Conservation (phyloP, 2,797 vertebrate genomes). For the Geotrypetes seraphini region DNA sequence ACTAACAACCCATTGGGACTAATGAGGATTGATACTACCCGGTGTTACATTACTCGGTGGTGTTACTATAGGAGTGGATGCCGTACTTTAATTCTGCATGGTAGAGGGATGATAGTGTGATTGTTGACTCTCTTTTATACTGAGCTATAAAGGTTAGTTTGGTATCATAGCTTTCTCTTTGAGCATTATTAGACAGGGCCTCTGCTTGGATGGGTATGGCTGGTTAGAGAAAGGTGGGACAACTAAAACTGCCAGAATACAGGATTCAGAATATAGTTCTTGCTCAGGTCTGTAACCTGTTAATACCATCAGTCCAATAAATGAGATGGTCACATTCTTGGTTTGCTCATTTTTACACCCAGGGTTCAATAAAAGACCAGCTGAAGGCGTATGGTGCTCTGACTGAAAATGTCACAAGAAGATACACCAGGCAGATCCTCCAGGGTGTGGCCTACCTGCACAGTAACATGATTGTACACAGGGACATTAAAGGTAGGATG, state of each 20-base stretch:
- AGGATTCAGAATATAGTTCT: not conserved
- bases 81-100: too few species aligned
- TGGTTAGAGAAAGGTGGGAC: not conserved
- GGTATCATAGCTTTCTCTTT: too few species aligned
- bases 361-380: slow-evolving; percentile 65
- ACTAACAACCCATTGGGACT: too few species aligned
- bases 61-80: too few species aligned
- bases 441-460: slow-evolving; percentile 86
- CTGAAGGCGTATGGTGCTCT: slow-evolving; percentile 81
- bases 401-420: slow-evolving; percentile 82
- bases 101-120: too few species aligned
- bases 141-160: too few species aligned
- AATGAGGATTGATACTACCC: too few species aligned
- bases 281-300: too few species aligned
- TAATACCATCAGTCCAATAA: not conserved
- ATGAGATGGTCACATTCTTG: not conserved
- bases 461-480: slow-evolving; percentile 91
- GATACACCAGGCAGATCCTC: slow-evolving; percentile 83
- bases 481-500: slow-evolving; percentile 83
- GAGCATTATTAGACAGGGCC: too few species aligned
- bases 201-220: not conserved
- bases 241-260: not conserved
- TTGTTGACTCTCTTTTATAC: too few species aligned
- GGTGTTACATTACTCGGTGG: too few species aligned
- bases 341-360: not conserved